phyloP scores from a whole-genome alignment of 2,797 vertebrate genomes.

The Limnodromus scolopaceus region DNA sequence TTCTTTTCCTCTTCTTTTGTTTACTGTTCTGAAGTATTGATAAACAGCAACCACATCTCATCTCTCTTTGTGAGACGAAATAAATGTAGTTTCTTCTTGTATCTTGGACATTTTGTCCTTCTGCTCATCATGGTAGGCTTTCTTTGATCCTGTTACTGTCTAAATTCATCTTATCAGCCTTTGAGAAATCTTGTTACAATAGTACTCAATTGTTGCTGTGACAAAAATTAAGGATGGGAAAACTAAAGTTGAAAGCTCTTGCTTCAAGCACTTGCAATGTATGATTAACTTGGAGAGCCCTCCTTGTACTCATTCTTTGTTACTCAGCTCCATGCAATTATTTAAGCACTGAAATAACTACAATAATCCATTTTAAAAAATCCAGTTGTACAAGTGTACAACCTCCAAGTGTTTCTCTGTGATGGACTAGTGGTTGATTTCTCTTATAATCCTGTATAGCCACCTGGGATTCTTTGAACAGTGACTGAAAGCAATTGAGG shows the following conservation, averaged over 20 bases:
- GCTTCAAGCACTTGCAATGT: neutral
- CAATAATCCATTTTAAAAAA: neutral
- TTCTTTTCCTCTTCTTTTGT: neutral
- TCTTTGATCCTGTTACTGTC: neutral
- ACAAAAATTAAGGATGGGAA: neutral
- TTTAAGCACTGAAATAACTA: neutral
- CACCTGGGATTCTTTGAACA: neutral
- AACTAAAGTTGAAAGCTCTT: neutral
- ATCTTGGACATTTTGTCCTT: neutral
- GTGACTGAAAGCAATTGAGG: neutral
- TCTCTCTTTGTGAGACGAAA: neutral
- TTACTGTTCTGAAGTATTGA: neutral
- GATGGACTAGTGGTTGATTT: neutral
- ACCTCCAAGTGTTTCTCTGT: neutral
- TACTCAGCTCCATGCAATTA: neutral
- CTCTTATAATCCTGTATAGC: neutral
- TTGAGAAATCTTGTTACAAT: neutral
- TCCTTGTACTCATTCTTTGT: neutral
- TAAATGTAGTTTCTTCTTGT: neutral
- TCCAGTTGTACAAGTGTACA: neutral
- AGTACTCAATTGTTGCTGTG: neutral
- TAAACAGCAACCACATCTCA: neutral
- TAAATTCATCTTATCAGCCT: neutral
- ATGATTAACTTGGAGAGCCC: neutral
- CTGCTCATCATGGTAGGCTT: neutral